Percentiles rank a stretch among this genome's conserved stretches.
Evolutionary conservation across 2,797 vertebrate species (phyloP).

Genomic region (Microcaecilia unicolor): DNA sequence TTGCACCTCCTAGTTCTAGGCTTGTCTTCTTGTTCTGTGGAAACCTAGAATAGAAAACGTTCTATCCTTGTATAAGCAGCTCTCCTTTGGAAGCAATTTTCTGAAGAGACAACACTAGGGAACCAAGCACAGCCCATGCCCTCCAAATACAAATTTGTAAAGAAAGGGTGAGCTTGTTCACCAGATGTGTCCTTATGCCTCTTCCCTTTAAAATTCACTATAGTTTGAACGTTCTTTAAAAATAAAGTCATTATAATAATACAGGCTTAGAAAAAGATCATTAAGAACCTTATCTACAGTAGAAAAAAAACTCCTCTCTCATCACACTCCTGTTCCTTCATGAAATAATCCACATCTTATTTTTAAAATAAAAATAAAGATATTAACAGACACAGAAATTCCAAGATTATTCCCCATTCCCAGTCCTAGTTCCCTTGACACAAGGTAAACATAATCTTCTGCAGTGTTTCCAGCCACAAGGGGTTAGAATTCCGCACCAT

Average conservation of each 20-base stretch:
- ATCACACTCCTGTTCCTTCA: slow-evolving; percentile 24
- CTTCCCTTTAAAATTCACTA: slow-evolving; percentile 10
- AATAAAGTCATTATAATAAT: neutral
- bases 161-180: neutral
- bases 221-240: slow-evolving; percentile 13
- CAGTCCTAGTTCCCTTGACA: slow-evolving; percentile 60
- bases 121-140: too few relatives aligned
- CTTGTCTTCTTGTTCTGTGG: too few relatives aligned
- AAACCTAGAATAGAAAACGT: neutral
- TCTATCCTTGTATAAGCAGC: slow-evolving; percentile 1
- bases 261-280: slow-evolving; percentile 22
- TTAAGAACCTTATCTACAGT: slow-evolving; percentile 24
- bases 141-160: too few relatives aligned
- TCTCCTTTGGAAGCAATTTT: slow-evolving; percentile 59
- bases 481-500: slow-evolving; percentile 5
- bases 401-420: slow-evolving; percentile 9
- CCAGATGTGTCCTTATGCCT: neutral
- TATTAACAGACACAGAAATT: neutral
- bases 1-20: too few relatives aligned
- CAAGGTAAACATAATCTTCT: slow-evolving; percentile 54
- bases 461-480: slow-evolving; percentile 22
- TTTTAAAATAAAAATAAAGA: slow-evolving; percentile 47
- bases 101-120: slow-evolving; percentile 9
- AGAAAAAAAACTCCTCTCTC: slow-evolving; percentile 11
- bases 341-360: slow-evolving; percentile 33